phyloP scores from a whole-genome alignment of 2,888 invertebrate genomes.

The Campoplex capitator region DNA sequence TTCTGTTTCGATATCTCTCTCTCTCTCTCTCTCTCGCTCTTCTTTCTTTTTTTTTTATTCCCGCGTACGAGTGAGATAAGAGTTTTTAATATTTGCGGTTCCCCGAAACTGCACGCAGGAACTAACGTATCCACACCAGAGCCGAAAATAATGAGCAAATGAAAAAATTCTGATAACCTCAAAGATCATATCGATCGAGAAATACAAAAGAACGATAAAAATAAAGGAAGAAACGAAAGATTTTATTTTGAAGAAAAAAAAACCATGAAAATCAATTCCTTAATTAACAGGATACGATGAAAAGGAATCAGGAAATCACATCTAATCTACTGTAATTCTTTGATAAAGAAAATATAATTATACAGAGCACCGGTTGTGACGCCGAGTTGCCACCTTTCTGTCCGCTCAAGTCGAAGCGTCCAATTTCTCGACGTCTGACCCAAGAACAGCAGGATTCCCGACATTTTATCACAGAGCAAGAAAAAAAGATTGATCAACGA shows the following conservation, averaged over 20 bases:
- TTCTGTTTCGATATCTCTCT: too few relatives aligned
- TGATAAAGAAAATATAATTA: too few relatives aligned
- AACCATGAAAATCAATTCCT: neutral
- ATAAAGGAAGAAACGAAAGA: too few relatives aligned
- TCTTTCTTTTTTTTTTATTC: neutral
- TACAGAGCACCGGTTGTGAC: neutral
- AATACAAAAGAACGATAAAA: neutral
- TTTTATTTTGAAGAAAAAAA: neutral
- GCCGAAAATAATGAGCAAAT: constrained; percentile 3
- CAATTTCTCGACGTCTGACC: too few relatives aligned
- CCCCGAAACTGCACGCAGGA: constrained; percentile 14
- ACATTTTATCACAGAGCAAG: neutral
- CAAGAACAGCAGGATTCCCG: neutral
- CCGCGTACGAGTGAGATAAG: constrained; percentile 1
- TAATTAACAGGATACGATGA: too few relatives aligned
- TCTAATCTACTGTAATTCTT: too few relatives aligned
- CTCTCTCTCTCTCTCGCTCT: neutral
- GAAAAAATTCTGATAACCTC: neutral
- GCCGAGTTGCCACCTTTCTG: too few relatives aligned
- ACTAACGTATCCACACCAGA: constrained; percentile 12
- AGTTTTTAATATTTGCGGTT: constrained; percentile 13
- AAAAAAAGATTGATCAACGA: neutral
- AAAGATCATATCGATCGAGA: neutral
- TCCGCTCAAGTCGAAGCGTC: too few relatives aligned
- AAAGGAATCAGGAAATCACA: too few relatives aligned